A percentile compares a stretch with the other conserved stretches of the same genome.
Conservation (phyloP, 2,888 invertebrate genomes). For the Clusia tigrina region DNA sequence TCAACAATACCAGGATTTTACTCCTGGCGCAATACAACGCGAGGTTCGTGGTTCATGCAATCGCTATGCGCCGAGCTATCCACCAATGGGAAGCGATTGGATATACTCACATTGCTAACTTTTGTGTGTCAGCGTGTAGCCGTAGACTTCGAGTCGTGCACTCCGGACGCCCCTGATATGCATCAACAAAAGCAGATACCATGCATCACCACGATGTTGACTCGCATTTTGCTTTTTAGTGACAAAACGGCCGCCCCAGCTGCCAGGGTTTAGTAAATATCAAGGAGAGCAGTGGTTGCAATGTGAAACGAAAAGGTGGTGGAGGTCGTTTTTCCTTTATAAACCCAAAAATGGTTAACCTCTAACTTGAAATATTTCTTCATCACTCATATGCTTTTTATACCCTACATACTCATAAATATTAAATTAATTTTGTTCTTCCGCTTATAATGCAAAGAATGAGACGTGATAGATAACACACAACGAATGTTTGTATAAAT, state of each 20-base stretch:
- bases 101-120: conserved; percentile 86
- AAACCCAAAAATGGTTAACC: no score
- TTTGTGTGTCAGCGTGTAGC: conserved; percentile 87
- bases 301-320: conserved; percentile 14
- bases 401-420: no score
- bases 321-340: not conserved
- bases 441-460: no score
- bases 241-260: conserved; percentile 55
- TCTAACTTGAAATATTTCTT: no score
- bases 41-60: conserved; percentile 97
- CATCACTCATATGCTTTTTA: no score
- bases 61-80: conserved; percentile 83
- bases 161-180: conserved; percentile 80
- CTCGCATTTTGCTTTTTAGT: conserved; percentile 78
- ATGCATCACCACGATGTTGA: conserved; percentile 91
- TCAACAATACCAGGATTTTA: conserved; percentile 94
- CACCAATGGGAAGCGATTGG: conserved; percentile 75
- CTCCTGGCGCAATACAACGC: conserved; percentile 93
- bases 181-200: conserved; percentile 93
- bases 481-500: no score
- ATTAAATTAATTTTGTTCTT: no score
- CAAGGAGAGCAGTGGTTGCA: conserved; percentile 32
- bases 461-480: no score
- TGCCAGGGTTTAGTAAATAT: conserved; percentile 39
- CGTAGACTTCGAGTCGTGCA: conserved; percentile 88